Conservation (phyloP, 2,113 vertebrate genomes). For the Aramus guarauna region DNA sequence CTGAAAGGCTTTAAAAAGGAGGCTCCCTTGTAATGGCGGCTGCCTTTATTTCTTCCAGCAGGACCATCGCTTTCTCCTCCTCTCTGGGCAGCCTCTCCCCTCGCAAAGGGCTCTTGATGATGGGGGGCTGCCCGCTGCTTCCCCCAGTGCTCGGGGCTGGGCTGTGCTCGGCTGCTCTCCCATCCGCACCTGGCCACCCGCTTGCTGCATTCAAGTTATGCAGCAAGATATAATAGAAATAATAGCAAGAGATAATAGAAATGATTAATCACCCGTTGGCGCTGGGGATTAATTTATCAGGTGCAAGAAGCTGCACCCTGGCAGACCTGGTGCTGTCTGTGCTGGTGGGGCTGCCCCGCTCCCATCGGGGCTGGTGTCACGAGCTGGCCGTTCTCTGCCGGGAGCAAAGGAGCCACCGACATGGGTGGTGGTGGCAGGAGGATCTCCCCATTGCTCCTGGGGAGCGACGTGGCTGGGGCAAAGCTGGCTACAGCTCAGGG, state of each 20-base stretch:
- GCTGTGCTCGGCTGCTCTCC: background rate
- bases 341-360: background rate
- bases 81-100: background rate
- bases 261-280: background rate
- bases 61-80: background rate
- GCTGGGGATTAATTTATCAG: background rate
- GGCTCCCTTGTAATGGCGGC: background rate
- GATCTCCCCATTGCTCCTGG: background rate
- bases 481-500: background rate
- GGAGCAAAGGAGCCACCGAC: rapidly evolving
- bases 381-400: rapidly evolving
- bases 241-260: background rate
- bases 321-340: background rate
- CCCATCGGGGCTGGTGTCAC: rapidly evolving
- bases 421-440: background rate
- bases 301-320: background rate
- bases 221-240: background rate
- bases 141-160: background rate
- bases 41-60: background rate
- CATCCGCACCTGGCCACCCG: background rate
- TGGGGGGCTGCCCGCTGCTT: background rate
- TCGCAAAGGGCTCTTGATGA: rapidly evolving
- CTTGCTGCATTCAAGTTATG: background rate
- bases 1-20: background rate
- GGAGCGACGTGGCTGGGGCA: background rate